Evolutionary conservation across 2,113 vertebrate genomes (phyloP), one percentile per base, ranked within the genome.

Genomic region (Lanius collurio): DNA sequence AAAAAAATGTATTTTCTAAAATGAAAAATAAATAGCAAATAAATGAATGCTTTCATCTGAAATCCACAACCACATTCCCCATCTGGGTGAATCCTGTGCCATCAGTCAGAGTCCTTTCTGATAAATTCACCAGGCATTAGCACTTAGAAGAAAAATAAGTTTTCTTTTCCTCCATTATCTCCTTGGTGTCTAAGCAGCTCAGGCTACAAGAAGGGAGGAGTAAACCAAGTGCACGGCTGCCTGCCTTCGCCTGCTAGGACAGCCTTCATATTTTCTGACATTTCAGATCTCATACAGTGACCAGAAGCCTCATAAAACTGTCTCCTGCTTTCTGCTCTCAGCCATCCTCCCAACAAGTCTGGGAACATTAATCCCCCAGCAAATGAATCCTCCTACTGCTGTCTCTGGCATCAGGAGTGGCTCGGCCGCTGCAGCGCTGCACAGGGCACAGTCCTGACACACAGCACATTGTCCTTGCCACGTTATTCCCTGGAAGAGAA

Each of bases 241-340:
- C 50, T 70, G 76, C 64, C 65, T 74, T 69, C 19, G 10, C 59
- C 76, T 78, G 20, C 87, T 27, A 57, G 37, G 33, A 84, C 3
- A 8, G 50, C 26, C 67, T 63, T 80, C 76, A 50, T 0, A 0
- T 62, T 41, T 83, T 13, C 76, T 92, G 86, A 89, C 83, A 89
- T 44, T 71, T 71, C 78, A 53, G 24, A 42, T 62, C 55, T 83
- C 82, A 46, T 19, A 73, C 35, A 53, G 46, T 27, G 82, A 94
- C 78, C 85, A 94, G 70, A 75, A 85, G 44, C 52, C 57, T 90
- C 86, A 89, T 42, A 78, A 78, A 93, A 53, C 73, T 70, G 77
- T 59, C 89, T 93, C 60, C 52, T 63, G 60, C 77, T 84, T 75
- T 93, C 81, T 49, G 22, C 64, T 79, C 60, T 74, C 60, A 10